Conservation (phyloP, 2,888 invertebrate genomes). For the Caenorhabditis japonica region DNA sequence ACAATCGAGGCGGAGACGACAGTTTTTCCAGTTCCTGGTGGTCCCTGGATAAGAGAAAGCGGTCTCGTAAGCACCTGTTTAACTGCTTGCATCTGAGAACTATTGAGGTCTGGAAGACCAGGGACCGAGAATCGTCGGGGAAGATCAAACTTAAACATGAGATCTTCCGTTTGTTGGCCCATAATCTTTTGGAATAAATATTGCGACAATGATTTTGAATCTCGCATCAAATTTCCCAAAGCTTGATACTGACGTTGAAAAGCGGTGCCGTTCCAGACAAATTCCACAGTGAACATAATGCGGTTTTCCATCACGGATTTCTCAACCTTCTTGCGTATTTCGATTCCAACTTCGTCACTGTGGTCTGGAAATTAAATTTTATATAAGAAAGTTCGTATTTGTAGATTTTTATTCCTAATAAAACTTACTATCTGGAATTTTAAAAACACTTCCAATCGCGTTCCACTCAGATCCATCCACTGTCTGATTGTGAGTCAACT, state of each 20-base stretch:
- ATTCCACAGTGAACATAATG: conserved; percentile 96
- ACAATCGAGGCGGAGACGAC: conserved; percentile 99
- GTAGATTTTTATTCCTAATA: too few relatives aligned
- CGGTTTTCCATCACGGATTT: conserved; percentile 89
- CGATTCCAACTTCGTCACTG: conserved; percentile 97
- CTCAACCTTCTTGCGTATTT: conserved; percentile 90
- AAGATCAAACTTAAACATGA: conserved; percentile 78
- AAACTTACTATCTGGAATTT: conserved; percentile 81
- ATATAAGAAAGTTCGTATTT: too few relatives aligned
- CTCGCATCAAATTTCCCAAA: conserved; percentile 92
- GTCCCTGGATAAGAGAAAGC: conserved; percentile 92
- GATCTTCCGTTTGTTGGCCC: conserved; percentile 82
- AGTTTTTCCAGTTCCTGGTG: conserved; percentile 80
- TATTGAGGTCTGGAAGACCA: conserved; percentile 95
- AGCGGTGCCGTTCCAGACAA: conserved; percentile 74
- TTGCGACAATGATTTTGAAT: conserved; percentile 94
- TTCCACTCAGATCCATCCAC: conserved; percentile 83
- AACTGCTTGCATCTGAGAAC: conserved; percentile 97
- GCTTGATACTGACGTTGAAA: conserved; percentile 87
- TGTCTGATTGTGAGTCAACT: conserved; percentile 83
- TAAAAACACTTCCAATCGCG: conserved; percentile 96
- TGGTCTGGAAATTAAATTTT: conserved; percentile 81
- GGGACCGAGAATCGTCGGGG: conserved; percentile 92
- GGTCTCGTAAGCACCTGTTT: conserved; percentile 97
- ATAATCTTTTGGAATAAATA: conserved; percentile 96